Conservation (phyloP, 2,797 vertebrate genomes). For the Hypotaenidia philippensis region DNA sequence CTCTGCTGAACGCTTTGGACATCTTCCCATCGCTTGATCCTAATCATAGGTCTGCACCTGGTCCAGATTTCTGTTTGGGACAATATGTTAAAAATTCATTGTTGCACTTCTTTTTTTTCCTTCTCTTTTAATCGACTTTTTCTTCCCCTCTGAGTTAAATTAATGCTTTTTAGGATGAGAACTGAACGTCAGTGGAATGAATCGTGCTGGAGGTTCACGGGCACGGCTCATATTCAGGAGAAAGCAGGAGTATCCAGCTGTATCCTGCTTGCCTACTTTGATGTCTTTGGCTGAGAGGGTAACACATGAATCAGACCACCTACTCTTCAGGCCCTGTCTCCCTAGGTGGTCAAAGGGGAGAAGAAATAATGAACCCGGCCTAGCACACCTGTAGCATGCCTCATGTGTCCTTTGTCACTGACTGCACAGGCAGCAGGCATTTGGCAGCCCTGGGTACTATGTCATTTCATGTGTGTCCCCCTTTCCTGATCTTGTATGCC, state of each 20-base stretch:
- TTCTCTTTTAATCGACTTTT: background rate
- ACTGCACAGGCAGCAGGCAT: background rate
- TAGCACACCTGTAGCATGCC: background rate
- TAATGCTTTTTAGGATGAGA: background rate
- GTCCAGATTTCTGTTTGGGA: constrained; percentile 42
- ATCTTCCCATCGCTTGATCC: constrained; percentile 38
- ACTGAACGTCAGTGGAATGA: background rate
- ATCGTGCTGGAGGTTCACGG: background rate
- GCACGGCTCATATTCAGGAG: background rate
- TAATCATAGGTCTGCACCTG: constrained; percentile 34
- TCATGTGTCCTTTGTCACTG: background rate
- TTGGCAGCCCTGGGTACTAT: background rate
- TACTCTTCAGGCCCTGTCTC: background rate
- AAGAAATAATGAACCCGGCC: background rate
- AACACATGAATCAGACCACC: background rate
- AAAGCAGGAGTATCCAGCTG: constrained; percentile 33
- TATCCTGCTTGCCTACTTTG: background rate
- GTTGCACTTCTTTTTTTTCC: background rate
- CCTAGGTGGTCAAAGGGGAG: background rate
- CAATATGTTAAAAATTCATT: background rate
- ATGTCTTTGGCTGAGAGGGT: constrained; percentile 17
- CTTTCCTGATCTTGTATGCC: background rate
- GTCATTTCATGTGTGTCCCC: background rate
- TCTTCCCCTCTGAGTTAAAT: background rate
- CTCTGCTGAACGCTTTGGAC: constrained; percentile 12